Evolutionary conservation across 2,888 invertebrate species (phyloP).

Genomic region (Amaurobius ferox): DNA sequence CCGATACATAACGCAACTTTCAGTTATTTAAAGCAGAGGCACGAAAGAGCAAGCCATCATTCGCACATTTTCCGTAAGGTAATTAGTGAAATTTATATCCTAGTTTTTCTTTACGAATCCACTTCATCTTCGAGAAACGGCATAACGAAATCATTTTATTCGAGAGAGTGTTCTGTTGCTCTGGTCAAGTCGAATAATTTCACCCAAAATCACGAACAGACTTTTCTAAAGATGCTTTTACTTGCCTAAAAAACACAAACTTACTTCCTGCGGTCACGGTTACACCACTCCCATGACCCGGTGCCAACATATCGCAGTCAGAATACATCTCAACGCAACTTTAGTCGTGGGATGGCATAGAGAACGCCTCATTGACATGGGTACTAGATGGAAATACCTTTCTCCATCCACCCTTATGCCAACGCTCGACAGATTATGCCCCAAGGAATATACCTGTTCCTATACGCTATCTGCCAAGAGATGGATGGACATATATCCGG

Average conservation of each 20-base stretch:
- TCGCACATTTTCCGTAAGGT: too few species aligned
- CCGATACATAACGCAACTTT: too few species aligned
- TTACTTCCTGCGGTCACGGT: conserved; percentile 25
- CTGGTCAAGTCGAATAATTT: not conserved
- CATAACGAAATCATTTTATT: not conserved
- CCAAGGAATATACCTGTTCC: conserved; percentile 1
- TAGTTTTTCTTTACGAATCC: not conserved
- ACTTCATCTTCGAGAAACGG: not conserved
- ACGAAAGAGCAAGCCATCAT: too few species aligned
- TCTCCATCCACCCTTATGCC: conserved; percentile 40
- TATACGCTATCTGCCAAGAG: not conserved
- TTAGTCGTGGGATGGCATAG: conserved; percentile 10
- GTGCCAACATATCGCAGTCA: conserved; percentile 32
- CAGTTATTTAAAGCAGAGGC: too few species aligned
- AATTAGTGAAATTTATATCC: not conserved
- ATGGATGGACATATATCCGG: conserved; percentile 28
- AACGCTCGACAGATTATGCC: conserved; percentile 16
- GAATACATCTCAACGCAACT: conserved; percentile 16
- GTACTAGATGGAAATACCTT: conserved; percentile 3
- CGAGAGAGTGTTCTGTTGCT: too few species aligned
- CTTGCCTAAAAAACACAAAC: not conserved
- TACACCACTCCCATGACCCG: conserved; percentile 67
- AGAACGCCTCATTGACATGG: conserved; percentile 48
- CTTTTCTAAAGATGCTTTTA: not conserved
- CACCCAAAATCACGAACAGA: conserved; percentile 1